Percentiles rank a stretch among this genome's conserved stretches.
Evolutionary conservation across 2,888 invertebrate species (phyloP).

Genomic region (Drosophila putrida): DNA sequence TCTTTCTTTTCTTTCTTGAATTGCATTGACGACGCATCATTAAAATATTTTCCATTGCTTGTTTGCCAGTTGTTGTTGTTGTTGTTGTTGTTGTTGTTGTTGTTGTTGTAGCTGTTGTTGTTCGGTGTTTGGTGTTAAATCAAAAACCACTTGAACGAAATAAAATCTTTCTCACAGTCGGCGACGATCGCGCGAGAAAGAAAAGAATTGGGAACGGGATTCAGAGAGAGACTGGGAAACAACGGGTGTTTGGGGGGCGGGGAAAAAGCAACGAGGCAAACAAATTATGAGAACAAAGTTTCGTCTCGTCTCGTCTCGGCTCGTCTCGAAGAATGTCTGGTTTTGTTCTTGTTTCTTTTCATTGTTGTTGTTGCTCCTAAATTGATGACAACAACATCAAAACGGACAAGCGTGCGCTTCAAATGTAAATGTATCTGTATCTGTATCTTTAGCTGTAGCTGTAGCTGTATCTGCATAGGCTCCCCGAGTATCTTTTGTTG

Average conservation of each 20-base stretch:
- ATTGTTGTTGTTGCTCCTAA: slow-evolving; percentile 59
- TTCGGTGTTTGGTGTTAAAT: slow-evolving; percentile 71
- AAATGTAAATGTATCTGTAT: slow-evolving; percentile 70
- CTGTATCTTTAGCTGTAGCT: slow-evolving; percentile 52
- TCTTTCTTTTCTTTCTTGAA: slow-evolving; percentile 56
- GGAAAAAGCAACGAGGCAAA: slow-evolving; percentile 50
- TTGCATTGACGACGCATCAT: slow-evolving; percentile 77
- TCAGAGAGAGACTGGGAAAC: slow-evolving; percentile 40
- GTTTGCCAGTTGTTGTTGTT: slow-evolving; percentile 49
- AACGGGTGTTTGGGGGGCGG: not conserved
- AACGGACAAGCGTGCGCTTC: slow-evolving; percentile 81
- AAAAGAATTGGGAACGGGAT: slow-evolving; percentile 64
- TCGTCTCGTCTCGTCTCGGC: slow-evolving; percentile 8
- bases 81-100: slow-evolving; percentile 33
- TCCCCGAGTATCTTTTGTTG: slow-evolving; percentile 61
- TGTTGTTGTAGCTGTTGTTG: slow-evolving; percentile 16
- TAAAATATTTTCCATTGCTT: slow-evolving; percentile 78
- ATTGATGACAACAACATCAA: slow-evolving; percentile 81
- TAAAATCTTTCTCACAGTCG: slow-evolving; percentile 81
- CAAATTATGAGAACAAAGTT: slow-evolving; percentile 77
- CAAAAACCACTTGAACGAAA: slow-evolving; percentile 81
- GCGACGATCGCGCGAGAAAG: slow-evolving; percentile 48
- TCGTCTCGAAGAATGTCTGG: slow-evolving; percentile 70
- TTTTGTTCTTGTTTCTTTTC: slow-evolving; percentile 45
- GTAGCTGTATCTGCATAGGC: slow-evolving; percentile 40